Evolutionary conservation across 2,888 invertebrate species (phyloP).

Genomic region (Apamea crenata): DNA sequence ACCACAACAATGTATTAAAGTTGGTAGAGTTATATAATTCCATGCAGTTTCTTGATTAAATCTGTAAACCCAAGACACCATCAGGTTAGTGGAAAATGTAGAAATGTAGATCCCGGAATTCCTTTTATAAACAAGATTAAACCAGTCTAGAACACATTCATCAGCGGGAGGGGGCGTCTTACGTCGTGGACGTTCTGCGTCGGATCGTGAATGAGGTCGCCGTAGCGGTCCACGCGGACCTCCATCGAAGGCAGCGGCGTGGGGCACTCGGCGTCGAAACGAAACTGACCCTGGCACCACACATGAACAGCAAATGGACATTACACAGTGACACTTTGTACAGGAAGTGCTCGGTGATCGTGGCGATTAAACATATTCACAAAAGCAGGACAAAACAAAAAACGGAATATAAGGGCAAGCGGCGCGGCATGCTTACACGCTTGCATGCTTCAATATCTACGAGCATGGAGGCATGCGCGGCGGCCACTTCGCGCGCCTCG

Average conservation of each 20-base stretch:
- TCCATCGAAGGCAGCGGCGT: slow-evolving; percentile 94
- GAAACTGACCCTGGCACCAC: slow-evolving; percentile 95
- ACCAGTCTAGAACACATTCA: slow-evolving; percentile 49
- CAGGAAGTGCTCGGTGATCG: slow-evolving; percentile 62
- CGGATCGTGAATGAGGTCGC: slow-evolving; percentile 88
- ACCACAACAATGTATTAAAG: slow-evolving; percentile 18
- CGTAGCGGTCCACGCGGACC: slow-evolving; percentile 91
- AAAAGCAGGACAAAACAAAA: slow-evolving; percentile 69
- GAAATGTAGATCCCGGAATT: slow-evolving; percentile 47
- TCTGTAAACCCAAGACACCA: slow-evolving; percentile 69
- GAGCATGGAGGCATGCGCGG: slow-evolving; percentile 89
- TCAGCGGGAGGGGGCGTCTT: slow-evolving; percentile 83
- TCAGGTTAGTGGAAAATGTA: slow-evolving; percentile 66
- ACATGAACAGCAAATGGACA: slow-evolving; percentile 75
- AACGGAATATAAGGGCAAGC: slow-evolving; percentile 81
- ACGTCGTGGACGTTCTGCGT: slow-evolving; percentile 90
- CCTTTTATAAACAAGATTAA: slow-evolving; percentile 56
- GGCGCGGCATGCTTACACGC: slow-evolving; percentile 92
- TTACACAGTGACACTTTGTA: slow-evolving; percentile 62
- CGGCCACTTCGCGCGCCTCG: slow-evolving; percentile 88
- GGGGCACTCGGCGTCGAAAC: slow-evolving; percentile 96
- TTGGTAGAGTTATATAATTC: slow-evolving; percentile 24
- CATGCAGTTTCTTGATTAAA: slow-evolving; percentile 56
- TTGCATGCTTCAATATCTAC: slow-evolving; percentile 92
- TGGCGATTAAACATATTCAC: slow-evolving; percentile 48